Percentiles rank a stretch among this genome's conserved stretches.
Conservation (phyloP, 2,113 vertebrate genomes). For the Cephalophus harveyi region DNA sequence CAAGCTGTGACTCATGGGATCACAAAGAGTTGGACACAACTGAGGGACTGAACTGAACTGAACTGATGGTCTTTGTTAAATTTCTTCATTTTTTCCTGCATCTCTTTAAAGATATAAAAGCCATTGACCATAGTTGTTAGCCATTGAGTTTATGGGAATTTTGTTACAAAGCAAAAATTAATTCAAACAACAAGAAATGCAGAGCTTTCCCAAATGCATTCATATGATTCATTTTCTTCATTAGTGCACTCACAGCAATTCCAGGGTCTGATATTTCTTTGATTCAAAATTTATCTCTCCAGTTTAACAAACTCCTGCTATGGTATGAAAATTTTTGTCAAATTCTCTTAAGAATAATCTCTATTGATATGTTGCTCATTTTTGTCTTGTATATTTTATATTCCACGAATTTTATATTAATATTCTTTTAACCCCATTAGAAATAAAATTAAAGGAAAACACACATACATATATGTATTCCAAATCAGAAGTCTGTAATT, state of each 20-base stretch:
- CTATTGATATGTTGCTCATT: neutral
- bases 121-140: neutral
- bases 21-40: no score
- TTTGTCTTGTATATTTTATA: neutral
- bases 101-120: neutral
- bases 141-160: neutral
- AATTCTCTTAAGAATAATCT: neutral
- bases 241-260: neutral
- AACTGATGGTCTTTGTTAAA: neutral
- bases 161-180: neutral
- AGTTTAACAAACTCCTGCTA: neutral
- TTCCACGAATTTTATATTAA: neutral
- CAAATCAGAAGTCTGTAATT: neutral
- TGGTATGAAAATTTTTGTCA: neutral
- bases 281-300: neutral
- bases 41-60: no score
- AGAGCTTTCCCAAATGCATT: neutral
- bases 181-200: neutral
- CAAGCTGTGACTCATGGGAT: no score
- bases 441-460: constrained; percentile 22
- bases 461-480: neutral
- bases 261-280: neutral
- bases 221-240: neutral
- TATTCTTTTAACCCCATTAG: neutral
- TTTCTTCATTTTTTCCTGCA: neutral